phyloP scores from a whole-genome alignment of 2,888 invertebrate species.

The Chrysolina oricalcia region DNA sequence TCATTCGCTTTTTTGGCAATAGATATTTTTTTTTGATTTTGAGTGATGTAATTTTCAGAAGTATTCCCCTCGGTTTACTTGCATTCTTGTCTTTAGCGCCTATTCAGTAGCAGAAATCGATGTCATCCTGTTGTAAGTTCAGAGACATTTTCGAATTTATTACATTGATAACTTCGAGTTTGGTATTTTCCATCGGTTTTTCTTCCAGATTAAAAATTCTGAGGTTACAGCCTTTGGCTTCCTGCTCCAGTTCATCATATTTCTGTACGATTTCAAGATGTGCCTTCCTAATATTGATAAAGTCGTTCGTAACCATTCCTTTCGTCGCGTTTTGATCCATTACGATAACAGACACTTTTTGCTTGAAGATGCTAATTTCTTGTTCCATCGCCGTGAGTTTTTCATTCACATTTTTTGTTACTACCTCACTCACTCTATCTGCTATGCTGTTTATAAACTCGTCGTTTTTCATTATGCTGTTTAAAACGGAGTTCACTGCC shows the following conservation, averaged over 20 bases:
- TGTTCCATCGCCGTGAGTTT: too few relatives aligned
- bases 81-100: conserved; percentile 25
- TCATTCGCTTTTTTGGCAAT: too few relatives aligned
- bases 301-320: neutral
- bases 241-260: neutral
- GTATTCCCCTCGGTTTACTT: conserved; percentile 1
- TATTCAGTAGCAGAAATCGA: conserved; percentile 28
- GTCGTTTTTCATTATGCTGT: conserved; percentile 2
- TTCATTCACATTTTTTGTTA: neutral
- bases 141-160: conserved; percentile 21
- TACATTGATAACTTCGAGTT: conserved; percentile 5
- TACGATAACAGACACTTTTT: too few relatives aligned
- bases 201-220: conserved; percentile 18
- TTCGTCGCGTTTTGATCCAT: neutral
- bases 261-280: neutral
- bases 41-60: conserved; percentile 6
- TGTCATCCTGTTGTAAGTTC: conserved; percentile 16
- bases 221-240: neutral
- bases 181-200: conserved; percentile 13
- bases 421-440: conserved; percentile 2
- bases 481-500: neutral
- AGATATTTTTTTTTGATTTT: conserved; percentile 17
- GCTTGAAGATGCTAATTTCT: neutral
- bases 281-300: neutral
- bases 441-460: conserved; percentile 2